Conservation (phyloP, 2,888 invertebrate species). For the Macropis europaea region DNA sequence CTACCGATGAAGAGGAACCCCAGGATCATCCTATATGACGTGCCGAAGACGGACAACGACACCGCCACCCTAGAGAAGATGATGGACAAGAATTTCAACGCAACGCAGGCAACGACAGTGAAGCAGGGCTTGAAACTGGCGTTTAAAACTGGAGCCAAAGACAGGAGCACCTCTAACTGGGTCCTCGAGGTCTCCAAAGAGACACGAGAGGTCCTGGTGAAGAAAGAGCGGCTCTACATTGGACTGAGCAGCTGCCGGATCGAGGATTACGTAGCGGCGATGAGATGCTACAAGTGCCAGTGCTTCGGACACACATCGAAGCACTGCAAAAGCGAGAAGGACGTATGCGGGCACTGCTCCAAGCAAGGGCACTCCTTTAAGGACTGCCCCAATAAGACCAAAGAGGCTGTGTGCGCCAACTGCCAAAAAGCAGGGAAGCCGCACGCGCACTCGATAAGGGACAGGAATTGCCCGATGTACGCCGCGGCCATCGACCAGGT, state of each 20-base stretch:
- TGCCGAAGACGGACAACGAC: not conserved
- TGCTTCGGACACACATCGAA: not conserved
- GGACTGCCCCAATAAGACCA: not conserved
- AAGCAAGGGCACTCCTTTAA: not conserved
- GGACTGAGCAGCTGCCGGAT: not conserved
- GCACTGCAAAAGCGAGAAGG: not conserved
- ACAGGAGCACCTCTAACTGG: not conserved
- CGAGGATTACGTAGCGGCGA: not conserved
- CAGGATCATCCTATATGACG: not conserved
- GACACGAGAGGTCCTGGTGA: not conserved
- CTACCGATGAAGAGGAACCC: not conserved
- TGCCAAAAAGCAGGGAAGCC: not conserved
- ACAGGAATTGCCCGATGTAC: not conserved
- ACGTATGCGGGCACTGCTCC: not conserved
- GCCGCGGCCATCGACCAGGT: not conserved
- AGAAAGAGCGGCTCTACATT: not conserved
- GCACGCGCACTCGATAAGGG: not conserved
- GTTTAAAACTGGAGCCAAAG: not conserved
- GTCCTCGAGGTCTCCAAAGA: not conserved
- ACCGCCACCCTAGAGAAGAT: not conserved
- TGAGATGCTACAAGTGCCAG: not conserved
- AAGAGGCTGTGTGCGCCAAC: not conserved
- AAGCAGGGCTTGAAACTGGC: not conserved
- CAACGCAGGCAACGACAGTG: not conserved
- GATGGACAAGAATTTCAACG: not conserved